Conservation (phyloP, 2,113 vertebrate species). For the Nerophis lumbriciformis region DNA sequence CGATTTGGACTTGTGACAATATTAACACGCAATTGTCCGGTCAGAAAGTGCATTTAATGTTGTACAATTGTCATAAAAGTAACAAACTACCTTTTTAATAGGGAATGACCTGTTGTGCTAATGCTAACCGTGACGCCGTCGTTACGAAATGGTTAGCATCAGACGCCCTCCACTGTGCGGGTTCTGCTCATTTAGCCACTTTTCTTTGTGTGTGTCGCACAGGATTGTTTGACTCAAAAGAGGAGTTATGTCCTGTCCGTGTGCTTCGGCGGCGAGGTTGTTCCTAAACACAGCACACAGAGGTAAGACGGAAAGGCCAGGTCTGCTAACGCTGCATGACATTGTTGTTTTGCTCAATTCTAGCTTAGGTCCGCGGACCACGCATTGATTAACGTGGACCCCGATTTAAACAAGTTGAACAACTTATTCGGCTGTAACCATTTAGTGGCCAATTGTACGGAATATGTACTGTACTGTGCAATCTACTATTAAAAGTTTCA, state of each 20-base stretch:
- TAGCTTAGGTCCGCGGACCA: background rate
- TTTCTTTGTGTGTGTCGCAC: conserved; percentile 17
- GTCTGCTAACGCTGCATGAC: conserved; percentile 15
- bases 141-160: conserved; percentile 25
- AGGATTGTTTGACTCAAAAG: conserved; percentile 19
- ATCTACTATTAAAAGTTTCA: no score
- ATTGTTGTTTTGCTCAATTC: conserved; percentile 21
- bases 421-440: no score
- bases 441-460: no score
- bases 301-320: conserved; percentile 50
- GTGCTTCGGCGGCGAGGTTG: conserved; percentile 65
- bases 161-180: background rate
- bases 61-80: background rate
- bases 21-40: no score
- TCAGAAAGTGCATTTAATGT: background rate
- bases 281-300: conserved; percentile 65
- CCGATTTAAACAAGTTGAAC: no score
- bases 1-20: background rate
- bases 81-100: background rate
- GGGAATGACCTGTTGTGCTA: conserved; percentile 31
- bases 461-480: no score
- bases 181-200: background rate
- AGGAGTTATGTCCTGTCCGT: conserved; percentile 69
- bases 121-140: conserved; percentile 50
- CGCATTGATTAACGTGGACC: no score